Conservation (phyloP, 2,113 vertebrate genomes). For the Corydoras sp. region DNA sequence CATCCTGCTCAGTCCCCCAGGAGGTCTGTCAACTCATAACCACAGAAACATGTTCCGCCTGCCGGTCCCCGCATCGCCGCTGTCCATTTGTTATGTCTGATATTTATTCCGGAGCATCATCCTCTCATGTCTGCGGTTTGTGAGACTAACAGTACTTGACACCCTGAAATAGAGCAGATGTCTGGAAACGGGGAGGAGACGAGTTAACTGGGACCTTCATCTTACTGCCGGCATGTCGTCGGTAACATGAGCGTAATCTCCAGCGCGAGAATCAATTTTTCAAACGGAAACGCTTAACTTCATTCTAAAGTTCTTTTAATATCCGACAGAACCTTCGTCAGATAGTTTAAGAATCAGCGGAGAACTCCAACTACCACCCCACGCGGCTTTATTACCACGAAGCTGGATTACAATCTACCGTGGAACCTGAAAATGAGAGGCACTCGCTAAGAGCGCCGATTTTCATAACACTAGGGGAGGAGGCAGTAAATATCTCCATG, state of each 20-base stretch:
- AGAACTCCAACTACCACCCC: too few relatives aligned
- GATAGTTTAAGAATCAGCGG: too few relatives aligned
- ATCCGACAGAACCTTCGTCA: too few relatives aligned
- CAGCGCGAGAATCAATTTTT: too few relatives aligned
- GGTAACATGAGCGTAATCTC: not conserved
- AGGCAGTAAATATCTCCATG: slow-evolving; percentile 20
- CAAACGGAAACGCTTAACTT: too few relatives aligned
- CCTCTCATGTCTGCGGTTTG: slow-evolving; percentile 44
- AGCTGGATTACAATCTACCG: not conserved
- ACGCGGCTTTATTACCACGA: too few relatives aligned
- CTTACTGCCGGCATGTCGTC: not conserved
- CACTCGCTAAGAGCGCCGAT: slow-evolving; percentile 4
- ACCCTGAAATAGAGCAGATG: slow-evolving; percentile 33
- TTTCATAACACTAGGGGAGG: not conserved
- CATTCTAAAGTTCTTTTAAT: too few relatives aligned
- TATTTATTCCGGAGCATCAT: slow-evolving; percentile 47
- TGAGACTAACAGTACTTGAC: slow-evolving; percentile 51
- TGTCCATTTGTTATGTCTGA: slow-evolving; percentile 50
- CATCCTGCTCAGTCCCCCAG: slow-evolving; percentile 44
- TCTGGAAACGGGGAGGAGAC: slow-evolving; percentile 9
- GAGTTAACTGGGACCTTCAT: slow-evolving; percentile 39
- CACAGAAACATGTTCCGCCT: slow-evolving; percentile 47
- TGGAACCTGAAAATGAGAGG: not conserved
- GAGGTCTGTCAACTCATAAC: slow-evolving; percentile 60
- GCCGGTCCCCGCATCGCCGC: slow-evolving; percentile 36